Percentiles rank a stretch among this genome's conserved stretches.
phyloP scores from a whole-genome alignment of 2,797 vertebrate genomes.

The Acipenser transmontanus region DNA sequence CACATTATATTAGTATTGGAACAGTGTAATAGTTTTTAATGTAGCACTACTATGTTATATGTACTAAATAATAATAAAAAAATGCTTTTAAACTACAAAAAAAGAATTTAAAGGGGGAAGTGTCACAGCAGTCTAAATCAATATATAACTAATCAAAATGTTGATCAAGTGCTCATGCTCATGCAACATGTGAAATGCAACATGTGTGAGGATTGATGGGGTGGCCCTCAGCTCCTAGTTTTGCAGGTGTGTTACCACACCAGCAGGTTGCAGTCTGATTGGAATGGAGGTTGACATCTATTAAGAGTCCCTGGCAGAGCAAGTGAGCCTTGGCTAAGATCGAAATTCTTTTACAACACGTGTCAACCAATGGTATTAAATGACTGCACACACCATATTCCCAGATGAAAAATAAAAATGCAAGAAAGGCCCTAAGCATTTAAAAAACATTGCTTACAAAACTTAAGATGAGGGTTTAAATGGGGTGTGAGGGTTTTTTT shows the following conservation, averaged over 20 bases:
- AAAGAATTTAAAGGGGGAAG: too few relatives aligned
- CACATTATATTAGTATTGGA: too few relatives aligned
- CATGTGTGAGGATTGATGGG: not conserved
- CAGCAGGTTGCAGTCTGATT: slow-evolving; percentile 4
- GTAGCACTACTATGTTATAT: too few relatives aligned
- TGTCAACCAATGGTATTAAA: slow-evolving; percentile 1
- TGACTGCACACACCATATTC: slow-evolving; percentile 2
- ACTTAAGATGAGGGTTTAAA: not conserved
- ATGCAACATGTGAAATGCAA: not conserved
- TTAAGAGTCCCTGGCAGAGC: not conserved
- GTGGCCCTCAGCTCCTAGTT: not conserved
- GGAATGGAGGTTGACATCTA: not conserved
- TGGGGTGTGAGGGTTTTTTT: too few relatives aligned
- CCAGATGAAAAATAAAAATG: not conserved
- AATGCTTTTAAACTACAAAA: too few relatives aligned
- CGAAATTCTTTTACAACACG: not conserved
- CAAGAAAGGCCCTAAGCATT: not conserved
- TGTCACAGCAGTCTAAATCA: too few relatives aligned
- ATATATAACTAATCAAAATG: too few relatives aligned
- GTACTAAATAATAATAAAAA: too few relatives aligned
- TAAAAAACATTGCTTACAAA: not conserved
- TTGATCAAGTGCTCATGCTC: too few relatives aligned
- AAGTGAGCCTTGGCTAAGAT: slow-evolving; percentile 1
- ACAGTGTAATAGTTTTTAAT: too few relatives aligned
- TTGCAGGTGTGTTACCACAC: not conserved